These are phyloP conservation scores for Zaprionus ornatus DNA, from an alignment of 1,140 invertebrate species.

Conservation along the genomic window DNA sequence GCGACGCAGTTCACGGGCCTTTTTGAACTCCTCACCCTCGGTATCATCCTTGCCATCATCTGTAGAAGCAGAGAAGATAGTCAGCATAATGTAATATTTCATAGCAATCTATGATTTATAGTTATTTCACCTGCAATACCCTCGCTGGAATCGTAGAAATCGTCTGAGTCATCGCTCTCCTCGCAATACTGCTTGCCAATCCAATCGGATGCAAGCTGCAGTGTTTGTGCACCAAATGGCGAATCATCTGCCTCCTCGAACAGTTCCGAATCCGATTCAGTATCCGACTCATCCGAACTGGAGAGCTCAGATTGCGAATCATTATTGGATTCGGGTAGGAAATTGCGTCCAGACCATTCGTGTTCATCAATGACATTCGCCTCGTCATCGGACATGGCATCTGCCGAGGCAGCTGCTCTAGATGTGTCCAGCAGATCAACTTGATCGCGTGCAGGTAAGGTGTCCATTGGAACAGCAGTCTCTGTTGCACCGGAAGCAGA, in stretches of 20 bases:
- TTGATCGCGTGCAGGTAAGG: conserved; percentile 72
- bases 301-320: conserved; percentile 86
- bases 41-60: conserved; percentile 89
- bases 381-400: conserved; percentile 88
- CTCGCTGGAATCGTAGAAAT: conserved; percentile 82
- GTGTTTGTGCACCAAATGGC: conserved; percentile 81
- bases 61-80: conserved; percentile 11
- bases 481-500: neutral
- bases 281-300: conserved; percentile 74
- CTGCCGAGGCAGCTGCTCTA: conserved; percentile 75
- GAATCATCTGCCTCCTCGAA: conserved; percentile 83
- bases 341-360: conserved; percentile 96
- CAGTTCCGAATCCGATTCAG: conserved; percentile 77
- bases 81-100: neutral
- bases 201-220: conserved; percentile 82
- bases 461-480: conserved; percentile 50
- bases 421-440: conserved; percentile 87
- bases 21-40: conserved; percentile 89
- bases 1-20: conserved; percentile 87
- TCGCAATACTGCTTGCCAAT: conserved; percentile 84
- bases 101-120: neutral
- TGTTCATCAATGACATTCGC: conserved; percentile 93
- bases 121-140: conserved; percentile 68
- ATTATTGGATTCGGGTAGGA: conserved; percentile 92
- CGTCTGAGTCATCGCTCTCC: conserved; percentile 76